Evolutionary conservation across 2,113 vertebrate genomes (phyloP).

Genomic region (Salvelinus fontinalis): DNA sequence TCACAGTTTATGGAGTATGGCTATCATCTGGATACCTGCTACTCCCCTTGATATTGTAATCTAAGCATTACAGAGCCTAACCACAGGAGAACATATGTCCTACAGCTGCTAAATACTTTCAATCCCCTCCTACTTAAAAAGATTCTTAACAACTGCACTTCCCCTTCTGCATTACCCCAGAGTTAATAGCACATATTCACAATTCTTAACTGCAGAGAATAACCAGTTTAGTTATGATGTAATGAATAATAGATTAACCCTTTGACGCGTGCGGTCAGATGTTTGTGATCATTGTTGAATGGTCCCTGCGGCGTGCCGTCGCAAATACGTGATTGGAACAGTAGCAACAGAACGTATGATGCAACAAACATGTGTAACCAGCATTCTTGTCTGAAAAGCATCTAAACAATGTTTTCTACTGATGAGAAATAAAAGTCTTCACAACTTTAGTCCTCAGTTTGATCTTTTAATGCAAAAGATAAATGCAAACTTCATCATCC

Average conservation of each 20-base stretch:
- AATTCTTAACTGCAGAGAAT: constrained; percentile 17
- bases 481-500: no score
- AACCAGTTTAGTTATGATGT: constrained; percentile 37
- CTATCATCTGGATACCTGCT: not conserved
- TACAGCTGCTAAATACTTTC: constrained; percentile 23
- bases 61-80: constrained; percentile 13
- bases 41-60: constrained; percentile 19
- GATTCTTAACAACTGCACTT: constrained; percentile 29
- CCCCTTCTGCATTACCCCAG: constrained; percentile 9
- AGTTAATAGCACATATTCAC: constrained; percentile 5
- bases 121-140: constrained; percentile 22
- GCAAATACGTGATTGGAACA: no score
- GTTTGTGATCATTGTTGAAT: no score
- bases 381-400: no score
- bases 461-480: no score
- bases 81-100: constrained; percentile 28
- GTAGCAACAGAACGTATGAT: no score
- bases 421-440: no score
- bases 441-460: no score
- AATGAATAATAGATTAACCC: constrained; percentile 53
- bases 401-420: no score
- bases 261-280: no score
- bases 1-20: not conserved
- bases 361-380: no score
- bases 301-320: no score